Base-by-base conservation (phyloP, 1,140 invertebrate species). In the Orius insidiosus region DNA sequence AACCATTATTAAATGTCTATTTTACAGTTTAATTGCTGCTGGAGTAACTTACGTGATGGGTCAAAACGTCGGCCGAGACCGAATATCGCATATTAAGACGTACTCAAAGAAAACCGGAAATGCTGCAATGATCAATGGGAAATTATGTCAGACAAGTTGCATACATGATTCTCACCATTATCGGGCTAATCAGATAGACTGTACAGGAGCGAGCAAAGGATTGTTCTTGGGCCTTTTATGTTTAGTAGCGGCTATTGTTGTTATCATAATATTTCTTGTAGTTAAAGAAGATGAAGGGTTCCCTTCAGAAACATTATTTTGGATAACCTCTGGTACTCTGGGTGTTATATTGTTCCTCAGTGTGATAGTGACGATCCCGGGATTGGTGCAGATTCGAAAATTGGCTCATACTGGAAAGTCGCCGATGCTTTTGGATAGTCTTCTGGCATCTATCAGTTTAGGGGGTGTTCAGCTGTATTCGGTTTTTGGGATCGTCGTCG, bases 11-110 rank as follows among this genome's bases (percentile, higher is more conserved):
- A n/a, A n/a, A n/a, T n/a, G n/a, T n/a, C n/a, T 34, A 37, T 49
- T 47, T 53, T 55, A 35, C 56, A 72, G 71, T 49, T 53, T 76
- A 30, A 72, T 76, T 36, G 72, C 72, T 0, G 71, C 72, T 0
- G 71, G 70, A 1, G 72, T 76, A 14, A 72, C 69, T 0, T 75
- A 72, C 54, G 66, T 74, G 10, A 71, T 76, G 66, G 75, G 74
- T 51, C 66, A 66, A 45, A 71, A 70, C 48, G 70, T 74, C 1
- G 70, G 70, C 0, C 56, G 60, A 5, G 62, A 61, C 49, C 59
- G 60, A n/a, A 51, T 60, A 5, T 45, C 42, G 5, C 41, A 51
- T 19, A 19, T 49, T 24, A 53, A 50, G 35, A 52, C 19, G 48
- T n/a, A n/a, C n/a, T 54, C 31, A 55, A 62, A 37, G 40, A 60